Percentiles rank a stretch among this genome's conserved stretches.
Conservation (phyloP, 2,113 vertebrate species). For the Synodontis membranacea region DNA sequence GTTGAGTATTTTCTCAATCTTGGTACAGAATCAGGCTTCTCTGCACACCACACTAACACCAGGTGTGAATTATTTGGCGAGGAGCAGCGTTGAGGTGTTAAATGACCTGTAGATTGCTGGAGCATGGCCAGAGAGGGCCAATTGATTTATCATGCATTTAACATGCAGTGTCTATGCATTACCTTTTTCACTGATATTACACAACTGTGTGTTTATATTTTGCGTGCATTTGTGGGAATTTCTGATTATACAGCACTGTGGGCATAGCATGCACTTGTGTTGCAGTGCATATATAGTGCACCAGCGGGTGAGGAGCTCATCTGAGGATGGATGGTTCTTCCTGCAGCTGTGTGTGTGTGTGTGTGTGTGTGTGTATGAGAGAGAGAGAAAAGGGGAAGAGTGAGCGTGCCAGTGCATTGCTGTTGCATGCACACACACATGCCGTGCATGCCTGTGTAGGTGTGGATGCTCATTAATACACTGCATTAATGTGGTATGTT, state of each 20-base stretch:
- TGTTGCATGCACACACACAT: not conserved
- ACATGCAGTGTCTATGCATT: not conserved
- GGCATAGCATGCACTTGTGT: not conserved
- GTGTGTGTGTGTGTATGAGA: constrained; percentile 13
- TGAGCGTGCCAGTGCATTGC: not conserved
- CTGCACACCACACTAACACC: not conserved
- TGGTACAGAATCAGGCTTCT: not conserved
- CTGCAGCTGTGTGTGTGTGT: constrained; percentile 2
- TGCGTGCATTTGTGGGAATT: not conserved
- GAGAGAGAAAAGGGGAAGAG: not conserved
- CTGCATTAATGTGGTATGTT: constrained; percentile 10
- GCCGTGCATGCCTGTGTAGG: not conserved
- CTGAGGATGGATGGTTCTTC: not conserved
- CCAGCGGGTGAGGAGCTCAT: not conserved
- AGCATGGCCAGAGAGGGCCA: not conserved
- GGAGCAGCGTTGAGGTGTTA: not conserved
- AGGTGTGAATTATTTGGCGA: constrained; percentile 5
- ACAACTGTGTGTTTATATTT: not conserved
- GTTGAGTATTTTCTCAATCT: not conserved
- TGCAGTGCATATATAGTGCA: not conserved
- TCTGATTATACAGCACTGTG: not conserved
- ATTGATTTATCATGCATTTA: not conserved
- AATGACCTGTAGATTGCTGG: not conserved
- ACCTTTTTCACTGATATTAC: not conserved
- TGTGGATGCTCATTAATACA: constrained; percentile 13